Evolutionary conservation across 2,888 invertebrate species (phyloP), one percentile per base, ranked within the genome.

Genomic region (Cabera pusaria): DNA sequence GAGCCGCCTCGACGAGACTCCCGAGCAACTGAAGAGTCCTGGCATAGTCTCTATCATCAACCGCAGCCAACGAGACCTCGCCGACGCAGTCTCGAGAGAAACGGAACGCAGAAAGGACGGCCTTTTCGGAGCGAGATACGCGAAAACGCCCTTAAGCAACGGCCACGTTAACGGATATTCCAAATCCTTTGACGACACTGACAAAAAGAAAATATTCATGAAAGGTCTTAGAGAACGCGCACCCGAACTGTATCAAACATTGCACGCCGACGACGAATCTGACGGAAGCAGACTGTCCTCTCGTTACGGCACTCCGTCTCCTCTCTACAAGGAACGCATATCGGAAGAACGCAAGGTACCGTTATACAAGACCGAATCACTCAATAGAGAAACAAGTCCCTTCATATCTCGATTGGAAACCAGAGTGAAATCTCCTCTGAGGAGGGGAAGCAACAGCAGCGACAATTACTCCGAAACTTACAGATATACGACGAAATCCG

Each of bases 1-100:
- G 24, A 93, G 93, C 63, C 89, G 92, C 8, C 77, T 94, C 26
- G 92, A 93, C 52, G 93, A 94, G 64, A 92, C 91, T 4, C 93
- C 93, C 0, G 92, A 92, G 47, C 93, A 94, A 36, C 80, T 95
- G 4, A 96, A 96, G 72, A 96, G 96, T 71, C 96, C 96, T 0
- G 95, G 96, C 20, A 94, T 97, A 51, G 94, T 97, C 19, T 95
- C 96, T 38, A 94, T 95, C 52, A 94, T 96, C 44, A 96, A 94
- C 69, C 91, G 96, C 49, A 96, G 96, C 73, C 95, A 95, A 66
- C 91, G 93, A 44, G 96, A 96, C 71, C 78, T 96, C 11, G 92
- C 93, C 11, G 93, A 93, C 61, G 92, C 92, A 4, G 86, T 90
- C 1, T 89, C 88, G 2, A 71, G 86, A 6, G 90, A 90, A 63